phyloP scores from a whole-genome alignment of 2,113 vertebrate genomes.

The Myotis brandtii region DNA sequence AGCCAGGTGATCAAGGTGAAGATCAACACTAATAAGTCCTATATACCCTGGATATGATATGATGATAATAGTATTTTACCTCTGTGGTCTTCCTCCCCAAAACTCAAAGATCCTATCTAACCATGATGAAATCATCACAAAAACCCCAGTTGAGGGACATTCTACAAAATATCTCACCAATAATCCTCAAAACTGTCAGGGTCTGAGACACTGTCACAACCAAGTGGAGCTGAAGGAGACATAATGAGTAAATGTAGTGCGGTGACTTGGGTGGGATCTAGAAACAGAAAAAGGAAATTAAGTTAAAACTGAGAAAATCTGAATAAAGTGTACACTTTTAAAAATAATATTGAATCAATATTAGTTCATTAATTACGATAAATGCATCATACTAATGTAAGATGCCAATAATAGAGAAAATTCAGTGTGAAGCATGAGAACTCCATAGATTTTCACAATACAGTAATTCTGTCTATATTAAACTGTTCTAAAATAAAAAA shows the following conservation, averaged over 20 bases:
- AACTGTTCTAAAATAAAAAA: background rate
- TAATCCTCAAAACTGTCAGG: background rate
- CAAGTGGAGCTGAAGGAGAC: background rate
- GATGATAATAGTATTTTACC: background rate
- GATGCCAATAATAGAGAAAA: slow-evolving; percentile 1
- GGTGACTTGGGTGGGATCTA: background rate
- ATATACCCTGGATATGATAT: background rate
- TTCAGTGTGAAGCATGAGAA: background rate
- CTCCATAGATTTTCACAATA: background rate
- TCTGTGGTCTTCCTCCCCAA: background rate
- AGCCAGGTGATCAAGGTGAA: background rate
- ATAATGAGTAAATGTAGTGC: background rate
- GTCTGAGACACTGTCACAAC: background rate
- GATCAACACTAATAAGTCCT: background rate
- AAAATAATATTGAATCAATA: background rate
- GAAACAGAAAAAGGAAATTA: background rate
- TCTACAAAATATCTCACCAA: background rate
- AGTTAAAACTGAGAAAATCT: background rate
- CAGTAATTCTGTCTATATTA: slow-evolving; percentile 7
- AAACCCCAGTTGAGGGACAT: background rate
- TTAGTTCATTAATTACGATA: slow-evolving; percentile 35
- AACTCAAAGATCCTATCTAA: background rate
- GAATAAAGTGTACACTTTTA: background rate
- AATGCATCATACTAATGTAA: background rate
- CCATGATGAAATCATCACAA: background rate